Base-by-base conservation (phyloP, 2,888 invertebrate genomes). In the Polydrusus tereticollis region DNA sequence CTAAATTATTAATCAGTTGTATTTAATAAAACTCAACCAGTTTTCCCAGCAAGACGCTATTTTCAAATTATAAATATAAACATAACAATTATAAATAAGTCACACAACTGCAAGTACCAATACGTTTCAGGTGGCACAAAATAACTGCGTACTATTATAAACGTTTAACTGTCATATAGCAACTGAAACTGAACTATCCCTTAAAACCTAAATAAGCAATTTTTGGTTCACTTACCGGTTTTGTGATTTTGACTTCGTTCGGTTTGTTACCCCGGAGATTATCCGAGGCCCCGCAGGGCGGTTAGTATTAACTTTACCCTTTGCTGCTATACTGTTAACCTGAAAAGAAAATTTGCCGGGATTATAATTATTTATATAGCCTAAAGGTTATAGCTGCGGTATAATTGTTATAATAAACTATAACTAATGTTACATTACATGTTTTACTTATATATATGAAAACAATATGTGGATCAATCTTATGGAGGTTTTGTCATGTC, bases 211-310 rank as follows among this genome's bases (percentile, higher is more conserved):
- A 29, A 20, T n/a, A 29, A 33, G 16, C 33, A 14, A 58, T 60
- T 68, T 68, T 68, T 71, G 43, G 50, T 65, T 52, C 41, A 71
- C 70, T 71, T 71, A 71, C 70, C 65, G 20, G 20, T 52, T 71
- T 58, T 33, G 64, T 36, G 43, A 43, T 64, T 57, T 63, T 63
- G 58, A 59, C 69, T 64, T 63, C 57, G 64, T 57, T 71, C 60
- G 65, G 59, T 60, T 52, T 65, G 57, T 65, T 65, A 60, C 59
- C 65, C 26, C 18, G 23, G 26, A 68, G 72, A 58, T 68, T 75
- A 75, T 76, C 76, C 76, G 76, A 76, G 76, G 76, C 76, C 76
- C 76, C 76, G 23, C 43, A 65, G 76, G 76, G 76, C 74, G 65
- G 64, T 60, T 55, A 33, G 75, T 73, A 74, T 73, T 64, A 72